Evolutionary conservation across 2,797 vertebrate species (phyloP), one percentile per base, ranked within the genome.

Genomic region (Phrynocephalus vlangalii): DNA sequence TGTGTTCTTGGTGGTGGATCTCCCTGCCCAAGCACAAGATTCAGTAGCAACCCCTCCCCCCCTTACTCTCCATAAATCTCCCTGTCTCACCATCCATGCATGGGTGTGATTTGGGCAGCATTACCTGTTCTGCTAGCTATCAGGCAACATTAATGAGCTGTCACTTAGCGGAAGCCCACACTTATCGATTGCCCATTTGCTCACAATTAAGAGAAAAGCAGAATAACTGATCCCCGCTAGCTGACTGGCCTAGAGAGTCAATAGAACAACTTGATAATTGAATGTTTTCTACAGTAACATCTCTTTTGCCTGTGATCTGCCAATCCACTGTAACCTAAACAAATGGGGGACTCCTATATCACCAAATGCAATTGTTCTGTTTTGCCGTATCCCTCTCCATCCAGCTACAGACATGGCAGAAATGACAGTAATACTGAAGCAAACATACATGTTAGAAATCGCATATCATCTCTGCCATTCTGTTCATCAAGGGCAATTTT

Each of bases 141-240:
- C 68, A 84, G n/a, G 60, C 15, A 77, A 63, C 18, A 82, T 81
- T 85, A 77, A 85, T 85, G n/a, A 63, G 8, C 33, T 82, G 71
- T 60, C 79, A 67, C 60, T 52, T 67, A 85, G 71, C 50, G 20
- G 48, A 84, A 84, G 24, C 28, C 82, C 52, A 84, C 28, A 81
- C 28, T 56, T 81, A 85, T 76, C 16, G 30, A 88, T 85, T 81
- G 72, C 26, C 30, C 7, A 70, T 88, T 88, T 88, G 87, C 60
- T 80, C 52, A 80, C 70, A 38, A 84, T 84, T 88, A 75, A 68
- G 44, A 10, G 72, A 30, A 76, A 56, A 18, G 18, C 22, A 79
- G 44, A 79, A 81, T 52, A 50, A 30, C 56, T 50, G 44, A 38
- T 16, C 63, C 78, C 30, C n/a, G 44, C 52, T 70, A 81, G 77